Evolutionary conservation across 2,113 vertebrate genomes (phyloP), one percentile per base, ranked within the genome.

Genomic region (Pseudorhombus dupliciocellatus): DNA sequence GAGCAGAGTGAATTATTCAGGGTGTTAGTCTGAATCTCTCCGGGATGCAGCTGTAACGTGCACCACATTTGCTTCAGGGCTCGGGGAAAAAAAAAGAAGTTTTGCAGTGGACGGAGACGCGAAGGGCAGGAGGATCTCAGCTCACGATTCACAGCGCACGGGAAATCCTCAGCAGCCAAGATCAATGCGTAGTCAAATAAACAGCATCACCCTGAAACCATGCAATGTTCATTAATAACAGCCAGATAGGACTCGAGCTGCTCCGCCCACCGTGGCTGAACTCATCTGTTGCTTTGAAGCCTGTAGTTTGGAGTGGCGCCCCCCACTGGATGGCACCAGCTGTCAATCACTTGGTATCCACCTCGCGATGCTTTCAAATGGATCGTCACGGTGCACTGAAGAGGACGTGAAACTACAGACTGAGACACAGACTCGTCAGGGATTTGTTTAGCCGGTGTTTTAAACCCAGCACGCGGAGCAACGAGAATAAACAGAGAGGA

Each of bases 1-100:
- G 65, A 81, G 80, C 65, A 4, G 30, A 82, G 87, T 84, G 83
- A 84, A 87, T 87, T 73, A 84, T 82, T 85, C 76, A 86, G 73
- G 50, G 58, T 76, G 78, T 73, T 57, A 67, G 81, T 62, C 76
- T 21, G 73, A 84, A 71, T 79, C 83, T 79, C 59, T 0, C 73
- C 18, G 83, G 80, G 73, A 74, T 58, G 63, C 70, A 63, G 76
- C 78, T 66, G 28, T 76, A 69, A 78, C 70, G 73, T 65, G 75
- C 37, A 48, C 71, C 37, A 62, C 74, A 64, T 77, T 81, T 50
- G 83, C 80, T 84, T 61, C 67, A 53, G 76, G 85, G 79, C 83
- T 82, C 54, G n/a, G 73, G 24, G 20, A 79, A 21, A 79, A 79
- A 73, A 78, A 83, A 73, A 68, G n/a, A n/a, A n/a, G n/a, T n/a